Percentiles rank a stretch among this genome's conserved stretches.
Evolutionary conservation across 2,113 vertebrate genomes (phyloP).

Genomic region (Eublepharis macularius): DNA sequence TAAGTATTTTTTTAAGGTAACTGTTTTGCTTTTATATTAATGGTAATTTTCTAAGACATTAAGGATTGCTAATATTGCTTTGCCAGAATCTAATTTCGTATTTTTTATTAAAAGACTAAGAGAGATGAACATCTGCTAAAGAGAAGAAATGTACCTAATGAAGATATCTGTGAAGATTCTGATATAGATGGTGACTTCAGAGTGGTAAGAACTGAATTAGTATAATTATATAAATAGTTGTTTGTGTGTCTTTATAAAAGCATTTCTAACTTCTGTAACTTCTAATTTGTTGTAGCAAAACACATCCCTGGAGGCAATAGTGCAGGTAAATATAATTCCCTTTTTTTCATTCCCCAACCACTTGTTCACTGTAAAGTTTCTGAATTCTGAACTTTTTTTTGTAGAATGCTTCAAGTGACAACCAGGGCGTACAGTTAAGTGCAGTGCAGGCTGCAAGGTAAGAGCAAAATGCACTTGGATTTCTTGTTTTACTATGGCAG

Average conservation of each 20-base stretch:
- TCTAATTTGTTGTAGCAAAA: slow-evolving; percentile 85
- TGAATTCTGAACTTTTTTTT: slow-evolving; percentile 47
- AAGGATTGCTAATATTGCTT: background rate
- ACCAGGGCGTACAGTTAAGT: slow-evolving; percentile 96
- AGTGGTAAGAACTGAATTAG: slow-evolving; percentile 81
- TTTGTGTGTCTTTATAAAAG: slow-evolving; percentile 12
- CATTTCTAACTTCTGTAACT: slow-evolving; percentile 34
- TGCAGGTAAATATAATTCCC: slow-evolving; percentile 87
- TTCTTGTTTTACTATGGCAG: background rate
- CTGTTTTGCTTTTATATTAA: background rate
- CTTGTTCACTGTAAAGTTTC: slow-evolving; percentile 19
- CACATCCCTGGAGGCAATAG: slow-evolving; percentile 97
- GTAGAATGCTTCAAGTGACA: slow-evolving; percentile 98
- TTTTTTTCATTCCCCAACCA: background rate
- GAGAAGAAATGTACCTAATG: slow-evolving; percentile 95
- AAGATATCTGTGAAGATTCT: slow-evolving; percentile 95
- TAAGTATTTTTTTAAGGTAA: background rate
- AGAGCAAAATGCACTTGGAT: slow-evolving; percentile 29
- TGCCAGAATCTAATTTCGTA: fast-evolving
- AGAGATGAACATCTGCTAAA: slow-evolving; percentile 98
- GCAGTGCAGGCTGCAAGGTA: slow-evolving; percentile 98
- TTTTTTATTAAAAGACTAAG: slow-evolving; percentile 85
- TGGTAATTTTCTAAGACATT: background rate
- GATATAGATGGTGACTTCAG: slow-evolving; percentile 94
- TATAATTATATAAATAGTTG: background rate